A percentile compares a stretch with the other conserved stretches of the same genome.
These are phyloP conservation scores for Pseudonaja textilis DNA, from an alignment of 2,113 vertebrate genomes.

Conservation along the genomic window DNA sequence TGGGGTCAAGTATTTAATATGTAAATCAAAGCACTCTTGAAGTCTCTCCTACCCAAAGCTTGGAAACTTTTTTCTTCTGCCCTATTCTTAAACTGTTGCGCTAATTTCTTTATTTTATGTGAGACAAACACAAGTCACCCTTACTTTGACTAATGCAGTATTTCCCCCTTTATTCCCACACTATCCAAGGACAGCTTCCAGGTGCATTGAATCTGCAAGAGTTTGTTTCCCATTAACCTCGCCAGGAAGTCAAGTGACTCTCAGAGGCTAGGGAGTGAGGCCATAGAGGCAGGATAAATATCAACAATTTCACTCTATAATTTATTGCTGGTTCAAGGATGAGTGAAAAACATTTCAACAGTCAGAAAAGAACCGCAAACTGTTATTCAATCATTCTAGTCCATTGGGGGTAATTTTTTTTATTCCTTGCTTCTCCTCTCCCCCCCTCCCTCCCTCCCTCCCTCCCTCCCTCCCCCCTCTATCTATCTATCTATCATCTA, in stretches of 20 bases:
- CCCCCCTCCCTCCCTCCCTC: too few relatives aligned
- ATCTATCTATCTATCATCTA: too few relatives aligned
- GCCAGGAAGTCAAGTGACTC: not conserved
- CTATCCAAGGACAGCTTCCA: not conserved
- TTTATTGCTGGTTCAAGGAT: not conserved
- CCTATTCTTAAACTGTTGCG: not conserved
- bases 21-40: not conserved
- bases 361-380: not conserved
- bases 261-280: not conserved
- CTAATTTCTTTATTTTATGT: not conserved
- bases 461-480: too few relatives aligned
- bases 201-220: not conserved
- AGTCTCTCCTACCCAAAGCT: not conserved
- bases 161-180: not conserved
- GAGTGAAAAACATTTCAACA: not conserved
- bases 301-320: not conserved
- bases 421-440: not conserved
- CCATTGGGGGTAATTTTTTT: not conserved
- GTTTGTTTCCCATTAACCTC: not conserved
- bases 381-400: not conserved
- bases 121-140: not conserved
- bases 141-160: not conserved
- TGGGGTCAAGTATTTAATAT: not conserved
- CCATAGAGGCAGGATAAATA: not conserved
- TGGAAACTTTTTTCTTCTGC: not conserved